phyloP scores from a whole-genome alignment of 2,797 vertebrate genomes.

The Ataeniobius toweri region DNA sequence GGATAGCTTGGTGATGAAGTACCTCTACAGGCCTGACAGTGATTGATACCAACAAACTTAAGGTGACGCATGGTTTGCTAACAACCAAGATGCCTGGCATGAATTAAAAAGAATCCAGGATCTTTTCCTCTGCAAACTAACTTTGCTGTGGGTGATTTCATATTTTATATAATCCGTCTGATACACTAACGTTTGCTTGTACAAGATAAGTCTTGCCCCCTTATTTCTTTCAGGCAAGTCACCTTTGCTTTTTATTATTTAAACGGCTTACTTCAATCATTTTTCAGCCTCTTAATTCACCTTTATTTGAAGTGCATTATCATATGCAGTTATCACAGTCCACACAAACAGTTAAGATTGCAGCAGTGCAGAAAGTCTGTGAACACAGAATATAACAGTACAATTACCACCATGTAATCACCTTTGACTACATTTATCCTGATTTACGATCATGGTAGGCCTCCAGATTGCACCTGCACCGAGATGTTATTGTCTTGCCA shows the following conservation, averaged over 20 bases:
- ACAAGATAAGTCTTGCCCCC: background rate
- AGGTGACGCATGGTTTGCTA: conserved; percentile 84
- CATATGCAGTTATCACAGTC: background rate
- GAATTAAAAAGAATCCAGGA: background rate
- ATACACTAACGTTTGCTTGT: conserved; percentile 13
- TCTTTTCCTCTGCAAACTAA: conserved; percentile 46
- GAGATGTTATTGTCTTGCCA: background rate
- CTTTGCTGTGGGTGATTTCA: conserved; percentile 24
- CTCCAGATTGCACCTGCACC: background rate
- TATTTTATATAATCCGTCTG: conserved; percentile 1
- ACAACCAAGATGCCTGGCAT: conserved; percentile 63
- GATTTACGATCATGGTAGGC: background rate
- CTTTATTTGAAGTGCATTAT: background rate
- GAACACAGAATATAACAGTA: background rate
- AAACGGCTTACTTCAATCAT: background rate
- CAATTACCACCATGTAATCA: background rate
- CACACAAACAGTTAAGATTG: background rate
- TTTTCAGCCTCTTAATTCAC: background rate
- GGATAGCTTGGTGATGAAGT: conserved; percentile 96
- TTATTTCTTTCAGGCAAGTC: conserved; percentile 10
- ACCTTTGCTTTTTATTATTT: conserved; percentile 12
- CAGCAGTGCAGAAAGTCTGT: background rate
- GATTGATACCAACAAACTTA: conserved; percentile 85
- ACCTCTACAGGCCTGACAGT: conserved; percentile 94
- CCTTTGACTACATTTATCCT: background rate